Conservation (phyloP, 2,888 invertebrate species). For the Eilema caniola region DNA sequence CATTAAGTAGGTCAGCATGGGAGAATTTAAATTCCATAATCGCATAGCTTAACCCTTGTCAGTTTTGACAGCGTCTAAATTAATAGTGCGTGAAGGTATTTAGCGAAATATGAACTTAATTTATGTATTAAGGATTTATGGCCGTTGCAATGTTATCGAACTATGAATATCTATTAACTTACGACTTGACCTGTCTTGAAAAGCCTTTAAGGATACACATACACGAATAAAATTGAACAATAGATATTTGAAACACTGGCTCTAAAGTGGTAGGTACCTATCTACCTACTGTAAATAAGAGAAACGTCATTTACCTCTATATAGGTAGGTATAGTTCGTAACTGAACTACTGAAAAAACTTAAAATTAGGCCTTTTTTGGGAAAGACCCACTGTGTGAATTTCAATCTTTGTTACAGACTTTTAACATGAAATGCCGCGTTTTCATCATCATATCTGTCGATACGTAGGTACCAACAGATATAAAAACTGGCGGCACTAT, state of each 20-base stretch:
- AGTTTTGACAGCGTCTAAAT: conserved; percentile 74
- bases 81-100: conserved; percentile 78
- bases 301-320: too few species aligned
- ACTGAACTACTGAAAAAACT: too few species aligned
- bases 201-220: background rate
- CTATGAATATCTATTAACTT: conserved; percentile 20
- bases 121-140: conserved; percentile 53
- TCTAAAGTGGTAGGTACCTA: too few species aligned
- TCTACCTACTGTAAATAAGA: too few species aligned
- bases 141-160: conserved; percentile 28
- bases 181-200: background rate
- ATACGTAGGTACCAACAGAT: too few species aligned
- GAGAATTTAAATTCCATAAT: conserved; percentile 70
- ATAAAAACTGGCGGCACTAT: too few species aligned
- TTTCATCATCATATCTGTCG: too few species aligned
- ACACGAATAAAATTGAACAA: background rate
- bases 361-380: too few species aligned
- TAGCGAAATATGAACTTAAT: conserved; percentile 66
- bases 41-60: conserved; percentile 76
- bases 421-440: too few species aligned
- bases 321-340: too few species aligned
- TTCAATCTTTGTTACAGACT: too few species aligned
- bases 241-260: background rate
- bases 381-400: too few species aligned
- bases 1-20: conserved; percentile 45